phyloP scores from a whole-genome alignment of 2,797 vertebrate species.

The Fistularia commersonii region DNA sequence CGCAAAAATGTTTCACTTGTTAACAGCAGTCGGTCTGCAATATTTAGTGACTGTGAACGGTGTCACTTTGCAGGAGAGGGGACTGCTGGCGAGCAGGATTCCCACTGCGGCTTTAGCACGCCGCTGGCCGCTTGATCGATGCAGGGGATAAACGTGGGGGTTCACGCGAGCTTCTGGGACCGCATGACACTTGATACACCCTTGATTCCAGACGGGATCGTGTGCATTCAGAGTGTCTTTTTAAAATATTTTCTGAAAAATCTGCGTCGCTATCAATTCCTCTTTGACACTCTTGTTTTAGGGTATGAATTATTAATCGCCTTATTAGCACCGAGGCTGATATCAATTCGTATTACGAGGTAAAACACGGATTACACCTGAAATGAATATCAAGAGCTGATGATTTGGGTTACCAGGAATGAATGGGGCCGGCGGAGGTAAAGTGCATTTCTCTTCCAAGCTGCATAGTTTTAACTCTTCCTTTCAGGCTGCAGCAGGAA shows the following conservation, averaged over 20 bases:
- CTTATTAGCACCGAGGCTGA: too few species aligned
- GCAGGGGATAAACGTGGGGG: conserved; percentile 16
- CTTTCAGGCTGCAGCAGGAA: conserved; percentile 14
- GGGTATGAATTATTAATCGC: too few species aligned
- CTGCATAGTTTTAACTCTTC: background rate
- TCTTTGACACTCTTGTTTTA: too few species aligned
- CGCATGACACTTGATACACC: conserved; percentile 8
- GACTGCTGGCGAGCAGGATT: conserved; percentile 16
- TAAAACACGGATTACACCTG: too few species aligned
- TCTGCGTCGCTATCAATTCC: background rate
- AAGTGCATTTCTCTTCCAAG: background rate
- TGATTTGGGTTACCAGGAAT: too few species aligned
- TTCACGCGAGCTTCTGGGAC: too few species aligned
- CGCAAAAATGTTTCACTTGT: conserved; percentile 21
- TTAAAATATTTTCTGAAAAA: background rate
- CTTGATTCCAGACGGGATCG: background rate
- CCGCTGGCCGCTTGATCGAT: conserved; percentile 25
- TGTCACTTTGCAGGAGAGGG: conserved; percentile 5
- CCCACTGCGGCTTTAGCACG: conserved; percentile 8
- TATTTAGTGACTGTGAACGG: conserved; percentile 25
- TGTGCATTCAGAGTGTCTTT: conserved; percentile 4
- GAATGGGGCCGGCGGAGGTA: too few species aligned
- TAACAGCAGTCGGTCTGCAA: conserved; percentile 28
- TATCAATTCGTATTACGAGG: too few species aligned
- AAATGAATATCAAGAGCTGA: too few species aligned